These are phyloP conservation scores for Pseudococcus jackbeardsleyi DNA, from an alignment of 2,888 invertebrate genomes.

Conservation along the genomic window DNA sequence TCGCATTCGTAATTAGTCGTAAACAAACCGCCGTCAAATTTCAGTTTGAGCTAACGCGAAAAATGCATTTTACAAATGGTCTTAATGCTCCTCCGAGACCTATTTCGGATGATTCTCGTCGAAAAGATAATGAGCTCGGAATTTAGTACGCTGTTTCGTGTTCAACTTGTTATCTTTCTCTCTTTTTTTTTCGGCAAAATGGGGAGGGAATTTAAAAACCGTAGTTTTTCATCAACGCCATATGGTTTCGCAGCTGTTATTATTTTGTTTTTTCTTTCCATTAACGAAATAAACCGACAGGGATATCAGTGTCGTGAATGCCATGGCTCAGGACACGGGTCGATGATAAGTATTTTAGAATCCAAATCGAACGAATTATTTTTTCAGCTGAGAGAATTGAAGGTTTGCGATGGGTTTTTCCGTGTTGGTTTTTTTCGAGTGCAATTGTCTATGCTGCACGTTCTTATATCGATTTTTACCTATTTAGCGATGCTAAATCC, in stretches of 20 bases:
- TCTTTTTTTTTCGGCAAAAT: not conserved
- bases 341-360: not conserved
- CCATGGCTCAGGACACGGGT: not conserved
- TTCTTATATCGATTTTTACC: not conserved
- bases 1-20: conserved; percentile 33
- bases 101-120: not conserved
- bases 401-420: not conserved
- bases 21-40: not conserved
- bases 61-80: conserved; percentile 46
- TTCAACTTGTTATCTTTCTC: not conserved
- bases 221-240: not conserved
- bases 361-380: not conserved
- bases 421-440: not conserved
- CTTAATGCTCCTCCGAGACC: not conserved
- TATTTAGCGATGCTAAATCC: conserved; percentile 29
- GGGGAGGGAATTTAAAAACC: not conserved
- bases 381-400: not conserved
- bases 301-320: not conserved
- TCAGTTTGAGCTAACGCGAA: not conserved
- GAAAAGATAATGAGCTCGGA: not conserved
- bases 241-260: conserved; percentile 48
- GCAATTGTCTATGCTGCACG: not conserved
- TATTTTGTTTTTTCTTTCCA: not conserved
- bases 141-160: not conserved
- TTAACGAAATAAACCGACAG: not conserved